Conservation (phyloP, 2,797 vertebrate genomes). For the Acipenser oxyrinchus region DNA sequence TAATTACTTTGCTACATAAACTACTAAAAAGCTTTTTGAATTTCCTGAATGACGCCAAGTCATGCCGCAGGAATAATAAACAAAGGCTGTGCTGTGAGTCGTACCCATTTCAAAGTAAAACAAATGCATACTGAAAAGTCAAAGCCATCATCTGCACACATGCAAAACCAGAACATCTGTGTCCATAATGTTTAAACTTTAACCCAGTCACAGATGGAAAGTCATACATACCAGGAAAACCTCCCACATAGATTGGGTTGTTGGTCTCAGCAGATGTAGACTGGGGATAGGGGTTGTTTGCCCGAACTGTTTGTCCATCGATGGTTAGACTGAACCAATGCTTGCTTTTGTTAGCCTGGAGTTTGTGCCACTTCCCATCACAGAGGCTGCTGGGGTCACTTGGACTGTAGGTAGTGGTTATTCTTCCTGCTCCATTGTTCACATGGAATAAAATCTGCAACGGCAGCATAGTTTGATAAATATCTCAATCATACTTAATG, state of each 20-base stretch:
- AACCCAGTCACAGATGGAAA: background rate
- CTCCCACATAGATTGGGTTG: constrained; percentile 83
- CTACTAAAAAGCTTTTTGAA: no score
- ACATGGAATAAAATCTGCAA: constrained; percentile 79
- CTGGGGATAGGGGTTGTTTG: constrained; percentile 72
- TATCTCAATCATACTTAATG: no score
- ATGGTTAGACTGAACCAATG: constrained; percentile 63
- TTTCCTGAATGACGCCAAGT: no score
- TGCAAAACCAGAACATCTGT: no score
- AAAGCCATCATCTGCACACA: no score
- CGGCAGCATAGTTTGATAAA: no score
- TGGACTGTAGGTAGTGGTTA: constrained; percentile 57
- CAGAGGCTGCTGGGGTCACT: constrained; percentile 54
- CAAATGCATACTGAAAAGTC: no score
- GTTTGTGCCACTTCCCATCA: constrained; percentile 79
- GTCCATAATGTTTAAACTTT: no score
- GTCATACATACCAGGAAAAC: constrained; percentile 72
- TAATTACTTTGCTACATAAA: no score
- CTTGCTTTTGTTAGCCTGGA: constrained; percentile 79
- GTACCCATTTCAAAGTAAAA: no score
- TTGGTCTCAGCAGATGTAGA: constrained; percentile 93
- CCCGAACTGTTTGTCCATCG: constrained; percentile 58
- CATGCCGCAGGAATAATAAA: no score
- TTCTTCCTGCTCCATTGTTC: constrained; percentile 85
- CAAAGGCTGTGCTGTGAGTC: no score